Evolutionary conservation across 2,797 vertebrate genomes (phyloP), one percentile per base, ranked within the genome.

Genomic region (Gastrophryne carolinensis): DNA sequence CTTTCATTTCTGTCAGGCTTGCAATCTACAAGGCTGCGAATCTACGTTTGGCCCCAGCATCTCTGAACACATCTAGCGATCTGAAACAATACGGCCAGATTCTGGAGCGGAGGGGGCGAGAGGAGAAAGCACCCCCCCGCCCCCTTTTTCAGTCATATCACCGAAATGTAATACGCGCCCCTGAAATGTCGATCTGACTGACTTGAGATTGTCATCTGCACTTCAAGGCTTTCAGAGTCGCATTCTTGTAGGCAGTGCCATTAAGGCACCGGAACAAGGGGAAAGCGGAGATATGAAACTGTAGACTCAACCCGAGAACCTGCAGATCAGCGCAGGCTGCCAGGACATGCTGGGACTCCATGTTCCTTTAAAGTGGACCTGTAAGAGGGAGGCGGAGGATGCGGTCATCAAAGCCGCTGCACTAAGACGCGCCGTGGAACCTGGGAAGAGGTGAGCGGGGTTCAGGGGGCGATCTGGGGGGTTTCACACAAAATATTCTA

Each of bases 1-100:
- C 83, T 80, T 82, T 78, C 81, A 80, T 81, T 80, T 86, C 72
- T 2, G 67, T 71, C 39, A 71, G 79, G 75, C 82, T 67, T 60
- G 47, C 83, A 71, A 83, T 64, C 69, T 58, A 80, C 79, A 80
- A 47, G 78, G 80, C 85, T 65, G 78, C 50, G 78, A 80, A 84
- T 85, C 84, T 84, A 65, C 75, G 32, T 78, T 57, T 23, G 60
- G 67, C 19, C n/a, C 67, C 67, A 29, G 8, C 50, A 79, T 80
- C 62, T 27, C 39, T 50, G 34, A 30, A 65, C 9, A 39, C 41
- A 17, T 9, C 64, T 81, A 80, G 52, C 82, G 75, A 65, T 73
- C 49, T 2, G 70, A 50, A 21, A 15, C 47, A 82, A 77, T 73
- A 70, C 11, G 0, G 69, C 39, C 58, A 32, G 26, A 69, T 61